Evolutionary conservation across 2,888 invertebrate genomes (phyloP), one percentile per base, ranked within the genome.

Genomic region (Noctua janthina): DNA sequence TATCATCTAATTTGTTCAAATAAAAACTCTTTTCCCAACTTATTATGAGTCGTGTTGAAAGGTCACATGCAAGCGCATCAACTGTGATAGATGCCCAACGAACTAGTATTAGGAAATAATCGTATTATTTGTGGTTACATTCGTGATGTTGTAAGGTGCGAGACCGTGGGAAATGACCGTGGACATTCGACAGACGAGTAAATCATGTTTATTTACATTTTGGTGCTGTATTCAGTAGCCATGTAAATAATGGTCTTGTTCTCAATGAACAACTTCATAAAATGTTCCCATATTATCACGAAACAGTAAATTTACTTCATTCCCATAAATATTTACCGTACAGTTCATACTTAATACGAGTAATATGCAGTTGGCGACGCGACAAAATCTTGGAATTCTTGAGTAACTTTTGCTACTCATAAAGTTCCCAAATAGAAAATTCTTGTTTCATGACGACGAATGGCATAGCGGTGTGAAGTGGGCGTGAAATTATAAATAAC

Each of bases 401-500:
- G 82, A 87, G 85, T 85, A 85, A 79, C 79, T 86, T 66, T 46
- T 91, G 89, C 84, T 84, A 87, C 90, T 92, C 92, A 90, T 93
- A 92, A 93, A 92, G 90, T 85, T 91, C 90, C 89, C 87, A 93
- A 95, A 95, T 94, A 95, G 94, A 94, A 95, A 93, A 95, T 95
- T 95, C 94, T 91, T 93, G 87, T 84, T 89, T 84, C 90, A 91
- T 94, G 94, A 94, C 93, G 93, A 90, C 90, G 90, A 88, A 92
- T 90, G 89, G 91, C 92, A 89, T 89, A 91, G 89, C 88, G 84
- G 82, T 87, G 91, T 90, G 91, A 88, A 90, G 95, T 95, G 93
- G 94, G 95, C 93, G 95, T 93, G 90, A 93, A 94, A 93, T 93
- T 96, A 96, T 95, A 96, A 95, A 96, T 96, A 96, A 92, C 94